Percentiles rank a stretch among this genome's conserved stretches.
Evolutionary conservation across 2,797 vertebrate species (phyloP).

Genomic region (Gadopsis marmoratus): DNA sequence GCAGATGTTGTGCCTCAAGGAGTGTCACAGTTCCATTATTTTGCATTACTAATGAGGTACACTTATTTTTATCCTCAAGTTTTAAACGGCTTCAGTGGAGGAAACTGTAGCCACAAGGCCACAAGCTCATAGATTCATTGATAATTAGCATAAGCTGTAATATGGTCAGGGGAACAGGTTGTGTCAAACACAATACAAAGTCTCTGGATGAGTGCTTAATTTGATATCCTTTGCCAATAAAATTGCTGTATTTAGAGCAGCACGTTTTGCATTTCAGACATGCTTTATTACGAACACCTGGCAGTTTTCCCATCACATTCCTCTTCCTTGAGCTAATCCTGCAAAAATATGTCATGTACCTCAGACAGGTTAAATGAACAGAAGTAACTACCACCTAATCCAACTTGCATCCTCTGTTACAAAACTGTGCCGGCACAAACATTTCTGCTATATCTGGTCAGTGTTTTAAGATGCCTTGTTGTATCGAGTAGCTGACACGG

Average conservation of each 20-base stretch:
- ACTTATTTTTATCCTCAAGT: background rate
- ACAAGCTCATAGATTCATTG: constrained; percentile 17
- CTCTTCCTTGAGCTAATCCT: constrained; percentile 20
- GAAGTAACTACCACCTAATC: constrained; percentile 28
- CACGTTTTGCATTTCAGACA: constrained; percentile 54
- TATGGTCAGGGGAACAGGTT: constrained; percentile 15
- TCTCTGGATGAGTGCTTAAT: constrained; percentile 25
- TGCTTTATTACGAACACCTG: constrained; percentile 42
- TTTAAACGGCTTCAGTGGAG: background rate
- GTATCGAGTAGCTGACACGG: background rate
- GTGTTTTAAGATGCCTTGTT: background rate
- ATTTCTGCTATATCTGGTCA: background rate
- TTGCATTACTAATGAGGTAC: background rate
- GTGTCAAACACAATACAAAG: constrained; percentile 38
- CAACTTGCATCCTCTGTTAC: constrained; percentile 35
- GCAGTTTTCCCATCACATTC: constrained; percentile 32
- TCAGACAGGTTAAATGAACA: constrained; percentile 46
- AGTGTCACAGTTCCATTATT: background rate
- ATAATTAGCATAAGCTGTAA: constrained; percentile 22
- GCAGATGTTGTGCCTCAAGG: constrained; percentile 37
- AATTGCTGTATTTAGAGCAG: constrained; percentile 33
- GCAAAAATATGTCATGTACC: constrained; percentile 30
- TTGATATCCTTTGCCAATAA: constrained; percentile 26
- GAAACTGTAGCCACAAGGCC: constrained; percentile 11
- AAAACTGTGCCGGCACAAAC: constrained; percentile 35